Conservation (phyloP, 2,888 invertebrate genomes). For the Himalopsyche anomala region DNA sequence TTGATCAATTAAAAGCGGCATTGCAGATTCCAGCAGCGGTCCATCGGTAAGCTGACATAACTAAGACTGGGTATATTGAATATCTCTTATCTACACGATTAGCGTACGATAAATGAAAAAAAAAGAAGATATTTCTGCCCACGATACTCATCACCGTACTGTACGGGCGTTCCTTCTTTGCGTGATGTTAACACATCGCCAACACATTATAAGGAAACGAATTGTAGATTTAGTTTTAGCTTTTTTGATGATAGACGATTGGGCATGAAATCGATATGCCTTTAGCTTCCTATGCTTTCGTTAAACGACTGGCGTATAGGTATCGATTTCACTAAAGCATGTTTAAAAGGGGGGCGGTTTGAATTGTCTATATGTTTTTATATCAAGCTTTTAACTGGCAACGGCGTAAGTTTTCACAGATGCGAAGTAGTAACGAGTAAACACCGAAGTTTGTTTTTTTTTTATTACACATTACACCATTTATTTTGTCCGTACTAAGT, state of each 20-base stretch:
- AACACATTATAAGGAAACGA: background rate
- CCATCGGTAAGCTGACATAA: too few species aligned
- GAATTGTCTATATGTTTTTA: background rate
- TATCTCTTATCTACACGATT: too few species aligned
- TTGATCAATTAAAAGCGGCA: too few species aligned
- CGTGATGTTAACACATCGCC: too few species aligned
- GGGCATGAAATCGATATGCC: conserved; percentile 40
- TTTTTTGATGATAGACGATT: conserved; percentile 42
- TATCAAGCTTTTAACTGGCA: conserved; percentile 1
- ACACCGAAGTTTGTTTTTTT: background rate
- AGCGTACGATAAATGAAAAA: too few species aligned
- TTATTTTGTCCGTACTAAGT: too few species aligned
- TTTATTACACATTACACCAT: too few species aligned
- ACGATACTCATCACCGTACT: background rate
- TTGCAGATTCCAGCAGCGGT: too few species aligned
- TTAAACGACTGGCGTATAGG: conserved; percentile 34
- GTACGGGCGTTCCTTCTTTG: too few species aligned
- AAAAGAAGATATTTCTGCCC: background rate
- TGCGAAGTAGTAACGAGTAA: background rate
- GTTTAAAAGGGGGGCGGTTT: conserved; percentile 39
- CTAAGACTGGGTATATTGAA: too few species aligned
- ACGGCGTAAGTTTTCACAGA: background rate
- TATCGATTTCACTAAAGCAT: conserved; percentile 29
- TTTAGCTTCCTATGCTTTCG: conserved; percentile 40
- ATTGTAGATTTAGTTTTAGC: conserved; percentile 40